A percentile compares a stretch with the other conserved stretches of the same genome.
Evolutionary conservation across 2,113 vertebrate species (phyloP).

Genomic region (Sylvietta virens): DNA sequence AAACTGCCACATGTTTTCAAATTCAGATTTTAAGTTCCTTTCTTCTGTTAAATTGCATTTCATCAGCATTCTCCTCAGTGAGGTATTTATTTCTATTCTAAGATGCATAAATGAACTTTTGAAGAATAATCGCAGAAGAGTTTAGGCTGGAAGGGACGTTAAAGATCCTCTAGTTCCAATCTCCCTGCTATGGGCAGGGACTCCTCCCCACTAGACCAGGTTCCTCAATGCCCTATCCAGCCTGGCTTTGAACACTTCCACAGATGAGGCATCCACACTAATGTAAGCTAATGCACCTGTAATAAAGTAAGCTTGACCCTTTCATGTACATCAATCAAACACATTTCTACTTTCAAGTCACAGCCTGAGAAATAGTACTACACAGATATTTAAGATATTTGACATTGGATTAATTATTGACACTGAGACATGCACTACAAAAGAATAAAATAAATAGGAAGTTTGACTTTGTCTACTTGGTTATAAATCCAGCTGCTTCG

Average conservation of each 20-base stretch:
- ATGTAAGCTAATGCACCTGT: not conserved
- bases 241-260: not conserved
- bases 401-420: not conserved
- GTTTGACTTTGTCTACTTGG: not conserved
- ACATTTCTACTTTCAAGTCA: not conserved
- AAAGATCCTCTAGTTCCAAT: not conserved
- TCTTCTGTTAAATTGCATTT: not conserved
- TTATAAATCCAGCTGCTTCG: not conserved
- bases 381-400: not conserved
- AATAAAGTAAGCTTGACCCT: not conserved
- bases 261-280: not conserved
- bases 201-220: not conserved
- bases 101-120: not conserved
- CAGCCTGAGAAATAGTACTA: not conserved
- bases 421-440: not conserved
- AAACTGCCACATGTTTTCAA: rapidly evolving
- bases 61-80: not conserved
- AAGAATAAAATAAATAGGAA: not conserved
- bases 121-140: not conserved
- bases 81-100: not conserved
- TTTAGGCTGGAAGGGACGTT: not conserved
- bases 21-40: not conserved
- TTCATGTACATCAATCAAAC: not conserved
- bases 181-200: too few relatives aligned
- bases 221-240: not conserved